These are phyloP conservation scores for Sterrhoptilus dennistouni DNA, from an alignment of 2,113 vertebrate genomes.

Conservation along the genomic window DNA sequence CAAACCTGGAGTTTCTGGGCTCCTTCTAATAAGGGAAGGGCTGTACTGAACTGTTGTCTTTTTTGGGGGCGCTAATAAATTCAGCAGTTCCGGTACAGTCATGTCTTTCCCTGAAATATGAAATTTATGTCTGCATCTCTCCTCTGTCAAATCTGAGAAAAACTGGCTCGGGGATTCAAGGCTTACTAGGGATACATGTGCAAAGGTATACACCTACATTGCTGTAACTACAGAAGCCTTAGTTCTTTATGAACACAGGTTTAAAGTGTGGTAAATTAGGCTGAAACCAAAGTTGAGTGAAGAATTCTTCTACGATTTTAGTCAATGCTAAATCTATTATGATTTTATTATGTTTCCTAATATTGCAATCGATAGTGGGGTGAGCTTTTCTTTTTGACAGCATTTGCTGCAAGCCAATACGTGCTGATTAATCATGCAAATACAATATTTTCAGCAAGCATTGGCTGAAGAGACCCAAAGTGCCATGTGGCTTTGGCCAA, in stretches of 20 bases:
- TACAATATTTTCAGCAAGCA: background rate
- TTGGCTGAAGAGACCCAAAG: background rate
- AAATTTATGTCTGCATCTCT: background rate
- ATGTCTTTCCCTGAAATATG: background rate
- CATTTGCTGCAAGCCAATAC: background rate
- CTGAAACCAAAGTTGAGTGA: background rate
- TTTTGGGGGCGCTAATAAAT: background rate
- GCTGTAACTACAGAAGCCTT: background rate
- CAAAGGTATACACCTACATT: background rate
- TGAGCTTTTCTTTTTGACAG: background rate
- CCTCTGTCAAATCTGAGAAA: background rate
- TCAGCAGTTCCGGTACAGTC: background rate
- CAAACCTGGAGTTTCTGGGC: background rate
- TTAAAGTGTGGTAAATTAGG: background rate
- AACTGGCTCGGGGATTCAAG: background rate
- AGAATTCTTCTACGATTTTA: background rate
- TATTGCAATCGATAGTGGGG: background rate
- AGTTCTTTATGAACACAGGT: background rate
- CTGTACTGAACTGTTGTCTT: background rate
- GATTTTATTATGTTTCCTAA: background rate
- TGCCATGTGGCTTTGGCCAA: background rate
- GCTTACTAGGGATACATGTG: background rate
- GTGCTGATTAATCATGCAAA: background rate
- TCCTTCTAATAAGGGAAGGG: background rate
- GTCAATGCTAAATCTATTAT: background rate